A percentile compares a stretch with the other conserved stretches of the same genome.
phyloP scores from a whole-genome alignment of 2,113 vertebrate species.

The Gobio gobio region DNA sequence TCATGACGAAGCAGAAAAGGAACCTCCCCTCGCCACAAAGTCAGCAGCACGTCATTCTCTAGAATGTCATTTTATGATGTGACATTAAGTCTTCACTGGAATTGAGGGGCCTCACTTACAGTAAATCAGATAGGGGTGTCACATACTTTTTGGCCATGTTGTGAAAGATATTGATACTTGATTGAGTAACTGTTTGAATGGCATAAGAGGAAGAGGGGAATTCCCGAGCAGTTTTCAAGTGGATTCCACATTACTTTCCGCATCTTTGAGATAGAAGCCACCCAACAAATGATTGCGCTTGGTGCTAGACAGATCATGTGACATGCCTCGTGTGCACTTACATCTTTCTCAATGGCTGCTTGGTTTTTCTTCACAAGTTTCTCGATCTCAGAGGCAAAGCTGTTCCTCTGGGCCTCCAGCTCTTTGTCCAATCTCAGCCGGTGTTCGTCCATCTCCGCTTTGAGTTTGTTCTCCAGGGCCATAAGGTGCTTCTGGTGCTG shows the following conservation, averaged over 20 bases:
- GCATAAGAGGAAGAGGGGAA: not conserved
- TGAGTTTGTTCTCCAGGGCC: conserved; percentile 97
- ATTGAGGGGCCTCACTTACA: not conserved
- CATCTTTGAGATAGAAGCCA: not conserved
- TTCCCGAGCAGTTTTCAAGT: not conserved
- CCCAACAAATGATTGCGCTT: not conserved
- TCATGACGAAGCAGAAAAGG: not conserved
- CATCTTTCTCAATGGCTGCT: conserved; percentile 96
- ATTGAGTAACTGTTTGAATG: not conserved
- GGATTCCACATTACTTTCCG: not conserved
- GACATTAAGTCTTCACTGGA: not conserved
- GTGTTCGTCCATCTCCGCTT: conserved; percentile 98
- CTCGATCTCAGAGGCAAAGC: conserved; percentile 95
- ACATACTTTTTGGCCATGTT: not conserved
- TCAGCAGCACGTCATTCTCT: not conserved
- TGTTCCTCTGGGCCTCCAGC: conserved; percentile 95
- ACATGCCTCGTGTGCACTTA: conserved; percentile 61
- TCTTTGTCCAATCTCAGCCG: conserved; percentile 97
- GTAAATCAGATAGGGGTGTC: not conserved
- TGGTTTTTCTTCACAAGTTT: conserved; percentile 98
- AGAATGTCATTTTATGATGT: not conserved
- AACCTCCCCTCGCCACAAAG: not conserved
- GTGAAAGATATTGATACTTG: not conserved
- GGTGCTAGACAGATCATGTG: not conserved
- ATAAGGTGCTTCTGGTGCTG: conserved; percentile 99